Conservation (phyloP, 2,113 vertebrate genomes). For the Nematolebias whitei region DNA sequence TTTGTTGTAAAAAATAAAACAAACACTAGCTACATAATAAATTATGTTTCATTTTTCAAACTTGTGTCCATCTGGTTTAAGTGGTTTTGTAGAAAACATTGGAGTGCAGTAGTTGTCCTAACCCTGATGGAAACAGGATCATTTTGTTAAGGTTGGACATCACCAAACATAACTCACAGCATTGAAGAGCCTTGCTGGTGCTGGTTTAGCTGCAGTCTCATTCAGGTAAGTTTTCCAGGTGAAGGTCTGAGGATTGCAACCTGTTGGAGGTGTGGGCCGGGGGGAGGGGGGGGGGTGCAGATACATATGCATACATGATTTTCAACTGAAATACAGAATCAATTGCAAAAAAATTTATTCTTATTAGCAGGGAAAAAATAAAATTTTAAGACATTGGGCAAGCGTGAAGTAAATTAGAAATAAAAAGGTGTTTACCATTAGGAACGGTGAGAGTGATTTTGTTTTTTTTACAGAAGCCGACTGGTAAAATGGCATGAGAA, state of each 20-base stretch:
- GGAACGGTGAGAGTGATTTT: constrained; percentile 86
- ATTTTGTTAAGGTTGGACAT: no score
- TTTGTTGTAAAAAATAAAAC: no score
- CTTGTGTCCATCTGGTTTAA: no score
- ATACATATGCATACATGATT: constrained; percentile 1
- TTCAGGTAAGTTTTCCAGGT: constrained; percentile 88
- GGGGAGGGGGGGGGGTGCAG: no score
- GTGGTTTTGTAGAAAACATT: no score
- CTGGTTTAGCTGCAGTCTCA: constrained; percentile 82
- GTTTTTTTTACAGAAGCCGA: constrained; percentile 89
- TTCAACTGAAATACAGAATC: no score
- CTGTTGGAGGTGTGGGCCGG: constrained; percentile 63
- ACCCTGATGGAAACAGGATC: no score
- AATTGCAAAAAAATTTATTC: not conserved
- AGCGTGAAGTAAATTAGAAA: no score
- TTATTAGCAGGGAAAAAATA: not conserved
- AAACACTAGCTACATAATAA: no score
- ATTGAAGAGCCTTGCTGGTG: constrained; percentile 88
- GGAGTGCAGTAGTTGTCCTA: no score
- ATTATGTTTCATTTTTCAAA: no score
- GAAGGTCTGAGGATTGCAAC: constrained; percentile 83
- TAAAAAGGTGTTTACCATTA: constrained; percentile 75
- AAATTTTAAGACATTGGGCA: not conserved
- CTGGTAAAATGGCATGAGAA: constrained; percentile 90
- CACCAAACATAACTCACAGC: constrained; percentile 81